Conservation (phyloP, 2,888 invertebrate species). For the Lymantria monacha region DNA sequence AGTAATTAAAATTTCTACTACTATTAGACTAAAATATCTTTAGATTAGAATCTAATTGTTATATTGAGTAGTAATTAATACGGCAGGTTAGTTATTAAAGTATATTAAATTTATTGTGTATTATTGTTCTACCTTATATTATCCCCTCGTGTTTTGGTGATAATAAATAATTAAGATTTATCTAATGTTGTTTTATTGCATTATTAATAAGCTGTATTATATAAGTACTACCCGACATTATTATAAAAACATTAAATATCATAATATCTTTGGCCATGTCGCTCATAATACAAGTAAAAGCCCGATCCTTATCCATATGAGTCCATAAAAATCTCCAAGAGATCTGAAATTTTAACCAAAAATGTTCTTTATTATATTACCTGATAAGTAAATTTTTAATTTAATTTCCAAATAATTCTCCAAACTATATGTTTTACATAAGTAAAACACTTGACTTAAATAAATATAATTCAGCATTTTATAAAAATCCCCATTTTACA, state of each 20-base stretch:
- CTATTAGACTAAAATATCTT: constrained; percentile 48
- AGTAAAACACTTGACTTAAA: too few relatives aligned
- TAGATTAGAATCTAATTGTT: constrained; percentile 48
- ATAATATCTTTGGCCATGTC: too few relatives aligned
- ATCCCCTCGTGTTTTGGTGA: constrained; percentile 46
- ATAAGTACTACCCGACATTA: constrained; percentile 26
- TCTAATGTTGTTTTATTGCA: constrained; percentile 68
- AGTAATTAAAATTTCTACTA: constrained; percentile 38
- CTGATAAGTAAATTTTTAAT: too few relatives aligned
- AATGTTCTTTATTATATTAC: too few relatives aligned
- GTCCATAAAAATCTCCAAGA: too few relatives aligned
- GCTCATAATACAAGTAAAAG: too few relatives aligned
- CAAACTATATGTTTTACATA: too few relatives aligned
- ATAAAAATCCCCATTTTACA: too few relatives aligned
- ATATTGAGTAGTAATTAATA: constrained; percentile 36
- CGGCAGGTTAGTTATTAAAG: constrained; percentile 47
- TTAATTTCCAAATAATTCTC: too few relatives aligned
- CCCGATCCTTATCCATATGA: too few relatives aligned
- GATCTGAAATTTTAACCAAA: too few relatives aligned
- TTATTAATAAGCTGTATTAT: constrained; percentile 50
- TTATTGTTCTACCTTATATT: constrained; percentile 38
- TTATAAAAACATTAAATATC: neutral
- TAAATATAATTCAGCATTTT: too few relatives aligned
- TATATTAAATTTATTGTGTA: constrained; percentile 40
- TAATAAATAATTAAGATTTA: constrained; percentile 61